A percentile compares a stretch with the other conserved stretches of the same genome.
phyloP scores from a whole-genome alignment of 2,888 invertebrate species.

The Cheilosia urbana region DNA sequence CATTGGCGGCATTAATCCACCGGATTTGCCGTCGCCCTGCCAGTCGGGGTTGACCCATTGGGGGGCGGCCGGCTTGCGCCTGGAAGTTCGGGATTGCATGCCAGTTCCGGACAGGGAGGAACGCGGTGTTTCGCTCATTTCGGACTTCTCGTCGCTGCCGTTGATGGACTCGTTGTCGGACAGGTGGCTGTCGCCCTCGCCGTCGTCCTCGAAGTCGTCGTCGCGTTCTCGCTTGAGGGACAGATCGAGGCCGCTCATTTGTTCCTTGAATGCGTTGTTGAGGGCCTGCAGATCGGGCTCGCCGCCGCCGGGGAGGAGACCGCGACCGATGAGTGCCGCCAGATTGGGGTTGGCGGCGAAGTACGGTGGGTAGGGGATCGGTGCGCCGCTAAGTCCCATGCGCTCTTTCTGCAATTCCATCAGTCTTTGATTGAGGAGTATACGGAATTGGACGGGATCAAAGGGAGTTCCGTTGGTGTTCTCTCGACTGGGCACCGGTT shows the following conservation, averaged over 20 bases:
- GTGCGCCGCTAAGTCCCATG: constrained; percentile 90
- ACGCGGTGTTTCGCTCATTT: constrained; percentile 77
- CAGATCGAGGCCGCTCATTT: constrained; percentile 94
- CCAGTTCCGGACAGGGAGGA: constrained; percentile 76
- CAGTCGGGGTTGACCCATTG: constrained; percentile 99
- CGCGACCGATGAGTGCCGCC: constrained; percentile 90
- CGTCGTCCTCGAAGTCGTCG: constrained; percentile 85
- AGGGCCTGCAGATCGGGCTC: constrained; percentile 85
- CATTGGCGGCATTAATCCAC: constrained; percentile 82
- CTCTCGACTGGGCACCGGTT: constrained; percentile 90
- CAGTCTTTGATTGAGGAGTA: constrained; percentile 94
- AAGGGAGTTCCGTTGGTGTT: constrained; percentile 90
- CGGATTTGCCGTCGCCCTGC: constrained; percentile 86
- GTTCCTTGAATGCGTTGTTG: constrained; percentile 89
- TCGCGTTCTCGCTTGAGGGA: constrained; percentile 90
- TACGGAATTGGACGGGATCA: constrained; percentile 95
- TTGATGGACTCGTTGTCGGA: constrained; percentile 82
- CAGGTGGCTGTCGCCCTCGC: constrained; percentile 86
- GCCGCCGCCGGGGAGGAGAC: constrained; percentile 86
- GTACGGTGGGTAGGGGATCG: constrained; percentile 91
- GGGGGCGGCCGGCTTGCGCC: constrained; percentile 97
- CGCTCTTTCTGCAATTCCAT: constrained; percentile 94
- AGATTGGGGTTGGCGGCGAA: constrained; percentile 91
- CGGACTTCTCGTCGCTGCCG: constrained; percentile 77
- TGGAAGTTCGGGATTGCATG: constrained; percentile 85